Percentiles rank a stretch among this genome's conserved stretches.
Conservation (phyloP, 2,888 invertebrate species). For the Limulus polyphemus region DNA sequence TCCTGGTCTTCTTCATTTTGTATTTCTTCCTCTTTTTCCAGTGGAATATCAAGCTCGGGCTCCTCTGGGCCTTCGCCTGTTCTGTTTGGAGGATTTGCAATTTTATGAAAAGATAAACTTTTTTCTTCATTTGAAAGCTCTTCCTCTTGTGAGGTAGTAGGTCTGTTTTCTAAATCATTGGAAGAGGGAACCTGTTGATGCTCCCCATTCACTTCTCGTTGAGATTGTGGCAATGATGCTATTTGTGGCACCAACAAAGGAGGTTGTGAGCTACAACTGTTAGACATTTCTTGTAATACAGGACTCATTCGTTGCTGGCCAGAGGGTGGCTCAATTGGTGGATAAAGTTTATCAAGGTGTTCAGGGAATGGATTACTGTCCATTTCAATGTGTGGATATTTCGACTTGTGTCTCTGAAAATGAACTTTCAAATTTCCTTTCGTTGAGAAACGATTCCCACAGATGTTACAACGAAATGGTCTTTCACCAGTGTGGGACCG, state of each 20-base stretch:
- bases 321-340: slow-evolving; percentile 49
- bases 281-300: slow-evolving; percentile 12
- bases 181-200: too few relatives aligned
- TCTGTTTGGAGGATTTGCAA: slow-evolving; percentile 18
- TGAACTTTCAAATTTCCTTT: slow-evolving; percentile 99
- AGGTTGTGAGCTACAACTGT: too few relatives aligned
- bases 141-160: too few relatives aligned
- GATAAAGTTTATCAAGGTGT: slow-evolving; percentile 88
- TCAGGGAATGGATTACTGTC: slow-evolving; percentile 93
- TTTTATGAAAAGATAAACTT: slow-evolving; percentile 21
- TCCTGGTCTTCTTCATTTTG: slow-evolving; percentile 3
- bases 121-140: slow-evolving; percentile 3
- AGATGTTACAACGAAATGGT: slow-evolving; percentile 97
- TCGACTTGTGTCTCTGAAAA: slow-evolving; percentile 88
- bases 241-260: too few relatives aligned
- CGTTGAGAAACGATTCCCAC: slow-evolving; percentile 96
- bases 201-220: too few relatives aligned
- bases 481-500: slow-evolving; percentile 95
- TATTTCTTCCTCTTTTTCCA: slow-evolving; percentile 14
- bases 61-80: slow-evolving; percentile 11
- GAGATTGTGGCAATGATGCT: too few relatives aligned
- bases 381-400: slow-evolving; percentile 82
- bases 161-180: too few relatives aligned
- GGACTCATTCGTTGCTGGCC: slow-evolving; percentile 14
- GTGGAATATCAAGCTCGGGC: slow-evolving; percentile 17